Base-by-base conservation (phyloP, 1,140 invertebrate genomes). In the Brachystomella parvula region DNA sequence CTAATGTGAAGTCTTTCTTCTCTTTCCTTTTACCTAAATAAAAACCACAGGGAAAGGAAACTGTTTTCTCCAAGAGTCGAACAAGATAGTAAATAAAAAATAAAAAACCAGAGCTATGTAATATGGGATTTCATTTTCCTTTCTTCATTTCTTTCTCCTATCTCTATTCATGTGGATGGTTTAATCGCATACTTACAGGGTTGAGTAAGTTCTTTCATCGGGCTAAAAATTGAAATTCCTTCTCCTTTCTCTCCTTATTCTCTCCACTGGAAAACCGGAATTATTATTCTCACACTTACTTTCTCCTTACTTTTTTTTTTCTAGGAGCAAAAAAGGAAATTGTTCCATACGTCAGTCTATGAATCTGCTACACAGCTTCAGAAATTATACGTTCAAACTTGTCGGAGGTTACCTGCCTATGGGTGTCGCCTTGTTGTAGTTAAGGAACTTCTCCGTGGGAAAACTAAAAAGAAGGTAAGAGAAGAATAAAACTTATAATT, bases 261-360 rank as follows among this genome's bases (percentile, higher is more conserved):
- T 39, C 19, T 39, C 35, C 19, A 6, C 35, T 39, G 19, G 19
- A 39, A 39, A 19, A 9, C 35, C 19, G 6, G 19, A 39, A 6
- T 39, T 39, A 39, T 19, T 19, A 39, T 19, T 39, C 6, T 12
- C 49, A 6, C 9, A 63, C 24, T 56, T 3, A 60, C 60, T 32
- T 60, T 21, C 15, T 61, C 39, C 67, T 67, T 61, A 49, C 44
- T 68, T 74, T 44, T 53, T 47, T 69, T 31, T 58, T 30, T 47
- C 0, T 76, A 89, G 87, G 83, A 89, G 76, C 82, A 88, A 77
- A 83, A 87, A 75, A 79, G 84, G 61, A 86, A 86, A 74, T 75
- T 87, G 21, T 86, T 86, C 75, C 86, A 87, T 71, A 84, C 83
- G 2, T 81, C 83, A 12, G 81, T 86, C 17, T 87, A 87, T 72